Conservation (phyloP, 2,797 vertebrate genomes). For the Carcharodon carcharias region DNA sequence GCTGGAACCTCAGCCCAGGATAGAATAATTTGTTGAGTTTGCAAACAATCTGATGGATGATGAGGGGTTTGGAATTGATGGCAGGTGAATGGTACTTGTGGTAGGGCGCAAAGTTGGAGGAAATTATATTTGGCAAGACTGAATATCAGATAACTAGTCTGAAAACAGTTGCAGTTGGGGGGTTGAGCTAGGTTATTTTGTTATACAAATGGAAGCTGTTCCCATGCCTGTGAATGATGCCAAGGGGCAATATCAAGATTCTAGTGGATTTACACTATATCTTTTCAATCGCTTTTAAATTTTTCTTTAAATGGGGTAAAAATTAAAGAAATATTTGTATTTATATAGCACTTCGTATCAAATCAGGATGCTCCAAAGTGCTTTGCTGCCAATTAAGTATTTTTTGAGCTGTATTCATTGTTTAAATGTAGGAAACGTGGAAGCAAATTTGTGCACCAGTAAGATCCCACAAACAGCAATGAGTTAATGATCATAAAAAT, state of each 20-base stretch:
- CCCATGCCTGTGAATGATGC: background rate
- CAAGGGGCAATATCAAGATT: background rate
- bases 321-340: background rate
- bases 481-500: background rate
- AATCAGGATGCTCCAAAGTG: background rate
- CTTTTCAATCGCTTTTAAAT: background rate
- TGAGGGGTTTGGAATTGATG: background rate
- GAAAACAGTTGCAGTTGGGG: background rate
- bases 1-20: background rate
- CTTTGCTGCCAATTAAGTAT: background rate
- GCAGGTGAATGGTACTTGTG: no score
- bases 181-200: background rate
- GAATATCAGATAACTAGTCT: background rate
- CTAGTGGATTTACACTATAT: background rate
- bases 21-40: background rate
- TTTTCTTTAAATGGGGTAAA: background rate
- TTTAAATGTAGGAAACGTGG: background rate
- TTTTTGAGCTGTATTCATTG: background rate
- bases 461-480: background rate
- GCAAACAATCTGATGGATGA: background rate
- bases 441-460: background rate
- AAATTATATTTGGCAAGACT: background rate
- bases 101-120: background rate
- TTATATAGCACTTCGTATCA: background rate
- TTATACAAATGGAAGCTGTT: background rate